Conservation (phyloP, 2,113 vertebrate genomes). For the Tamias sibiricus region DNA sequence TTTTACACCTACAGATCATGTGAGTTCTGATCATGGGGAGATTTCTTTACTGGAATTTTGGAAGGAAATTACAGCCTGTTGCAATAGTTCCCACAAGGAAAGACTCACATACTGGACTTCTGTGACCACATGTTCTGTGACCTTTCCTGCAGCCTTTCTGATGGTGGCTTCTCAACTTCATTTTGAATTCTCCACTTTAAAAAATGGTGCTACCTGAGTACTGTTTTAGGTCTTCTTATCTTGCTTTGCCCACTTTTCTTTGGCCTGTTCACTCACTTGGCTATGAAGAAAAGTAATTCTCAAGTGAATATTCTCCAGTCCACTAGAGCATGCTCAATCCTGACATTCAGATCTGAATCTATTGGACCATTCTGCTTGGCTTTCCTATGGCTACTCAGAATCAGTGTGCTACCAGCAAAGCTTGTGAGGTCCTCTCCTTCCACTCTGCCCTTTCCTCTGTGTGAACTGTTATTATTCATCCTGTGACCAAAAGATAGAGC, state of each 20-base stretch:
- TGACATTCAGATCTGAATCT: background rate
- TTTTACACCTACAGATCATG: background rate
- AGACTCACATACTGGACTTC: background rate
- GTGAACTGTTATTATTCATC: no score
- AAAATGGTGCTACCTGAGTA: background rate
- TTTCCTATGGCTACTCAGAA: background rate
- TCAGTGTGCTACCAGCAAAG: fast-evolving
- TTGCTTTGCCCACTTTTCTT: background rate
- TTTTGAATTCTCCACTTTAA: background rate
- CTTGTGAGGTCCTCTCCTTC: background rate
- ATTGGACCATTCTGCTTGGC: background rate
- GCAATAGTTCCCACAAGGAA: background rate
- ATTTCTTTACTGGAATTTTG: background rate
- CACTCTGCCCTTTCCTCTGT: background rate
- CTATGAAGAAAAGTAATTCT: background rate
- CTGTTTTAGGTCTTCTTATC: background rate
- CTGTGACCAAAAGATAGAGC: background rate
- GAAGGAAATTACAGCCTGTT: background rate
- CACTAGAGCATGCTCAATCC: background rate
- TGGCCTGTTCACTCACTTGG: background rate
- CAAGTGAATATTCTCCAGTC: background rate
- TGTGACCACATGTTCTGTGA: background rate
- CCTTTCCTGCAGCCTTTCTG: background rate
- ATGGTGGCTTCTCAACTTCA: background rate
- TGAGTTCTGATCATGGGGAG: background rate